These are phyloP conservation scores for Ypsolopha scabrella DNA, from an alignment of 2,888 invertebrate species.

Conservation along the genomic window DNA sequence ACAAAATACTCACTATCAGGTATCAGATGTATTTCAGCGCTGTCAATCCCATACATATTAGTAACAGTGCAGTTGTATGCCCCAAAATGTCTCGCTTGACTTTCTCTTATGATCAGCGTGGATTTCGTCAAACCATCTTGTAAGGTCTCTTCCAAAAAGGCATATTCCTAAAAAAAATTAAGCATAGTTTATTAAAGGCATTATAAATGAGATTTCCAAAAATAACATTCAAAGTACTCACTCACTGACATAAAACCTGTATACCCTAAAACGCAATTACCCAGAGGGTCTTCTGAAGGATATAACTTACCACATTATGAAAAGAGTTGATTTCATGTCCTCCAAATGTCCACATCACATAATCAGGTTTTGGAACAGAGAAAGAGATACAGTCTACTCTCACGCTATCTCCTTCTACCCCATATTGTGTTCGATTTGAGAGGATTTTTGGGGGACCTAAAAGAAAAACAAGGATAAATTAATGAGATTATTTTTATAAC, in stretches of 20 bases:
- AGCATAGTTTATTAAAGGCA: not conserved
- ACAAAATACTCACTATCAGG: constrained; percentile 83
- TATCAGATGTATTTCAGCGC: constrained; percentile 83
- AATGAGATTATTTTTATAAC: too few species aligned
- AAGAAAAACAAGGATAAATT: constrained; percentile 11
- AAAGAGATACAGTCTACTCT: constrained; percentile 90
- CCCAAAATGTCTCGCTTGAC: constrained; percentile 87
- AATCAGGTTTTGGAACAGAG: constrained; percentile 90
- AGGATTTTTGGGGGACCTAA: constrained; percentile 82
- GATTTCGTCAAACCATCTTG: constrained; percentile 84
- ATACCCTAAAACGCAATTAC: too few species aligned
- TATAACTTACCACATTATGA: constrained; percentile 71
- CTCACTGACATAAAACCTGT: too few species aligned
- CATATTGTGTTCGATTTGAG: constrained; percentile 87
- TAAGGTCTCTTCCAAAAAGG: constrained; percentile 79
- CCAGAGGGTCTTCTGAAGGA: too few species aligned
- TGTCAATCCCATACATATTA: constrained; percentile 89
- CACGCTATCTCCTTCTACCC: constrained; percentile 81
- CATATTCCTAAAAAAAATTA: constrained; percentile 69
- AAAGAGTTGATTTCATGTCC: constrained; percentile 83
- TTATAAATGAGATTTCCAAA: too few species aligned
- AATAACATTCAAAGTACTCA: too few species aligned
- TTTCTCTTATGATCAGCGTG: constrained; percentile 85
- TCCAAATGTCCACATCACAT: constrained; percentile 87
- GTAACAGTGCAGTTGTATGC: constrained; percentile 95